Evolutionary conservation across 2,113 vertebrate genomes (phyloP), one percentile per base, ranked within the genome.

Genomic region (Panthera leo): DNA sequence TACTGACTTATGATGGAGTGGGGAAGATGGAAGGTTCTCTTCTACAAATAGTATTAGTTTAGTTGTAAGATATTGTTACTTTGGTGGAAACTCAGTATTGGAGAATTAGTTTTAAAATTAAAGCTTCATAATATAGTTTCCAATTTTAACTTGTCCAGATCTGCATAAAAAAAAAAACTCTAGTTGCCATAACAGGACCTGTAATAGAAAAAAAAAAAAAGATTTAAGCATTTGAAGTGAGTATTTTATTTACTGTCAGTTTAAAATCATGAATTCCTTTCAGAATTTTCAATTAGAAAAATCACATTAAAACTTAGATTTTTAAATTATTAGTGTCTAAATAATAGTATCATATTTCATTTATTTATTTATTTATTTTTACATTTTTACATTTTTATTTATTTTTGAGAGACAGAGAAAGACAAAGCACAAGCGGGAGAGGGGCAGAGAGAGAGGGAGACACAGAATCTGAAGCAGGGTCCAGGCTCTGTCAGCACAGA

Each of bases 31-130:
- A 58, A 53, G 25, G 5, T 70, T 95, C 70, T 87, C 34, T 36
- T 80, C 39, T 82, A 75, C 21, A 68, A 53, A 86, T 45, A 25
- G 9, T 53, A 25, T 80, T 89, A 68, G 48, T 80, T 65, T 80
- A 79, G 63, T n/a, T 71, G 25, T 31, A 87, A 87, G 45, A 80
- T 83, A 92, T 55, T 84, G 45, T 10, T 85, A 19, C 48, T 80
- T 85, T 80, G 25, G 51, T 34, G 58, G 36, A 39, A 96, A 91
- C 34, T 80, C 23, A 63, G 42, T 51, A 21, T 34, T 95, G 75
- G 80, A 89, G 42, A 55, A 83, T 91, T 96, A n/a, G 36, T 34
- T 93, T 92, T 84, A 53, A 95, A 96, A 79, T 71, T 65, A 78
- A 78, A 86, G 48, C 23, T 55, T 45, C 9, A 5, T 71, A 13